A percentile compares a stretch with the other conserved stretches of the same genome.
phyloP scores from a whole-genome alignment of 2,888 invertebrate species.

The Coremacera marginata region DNA sequence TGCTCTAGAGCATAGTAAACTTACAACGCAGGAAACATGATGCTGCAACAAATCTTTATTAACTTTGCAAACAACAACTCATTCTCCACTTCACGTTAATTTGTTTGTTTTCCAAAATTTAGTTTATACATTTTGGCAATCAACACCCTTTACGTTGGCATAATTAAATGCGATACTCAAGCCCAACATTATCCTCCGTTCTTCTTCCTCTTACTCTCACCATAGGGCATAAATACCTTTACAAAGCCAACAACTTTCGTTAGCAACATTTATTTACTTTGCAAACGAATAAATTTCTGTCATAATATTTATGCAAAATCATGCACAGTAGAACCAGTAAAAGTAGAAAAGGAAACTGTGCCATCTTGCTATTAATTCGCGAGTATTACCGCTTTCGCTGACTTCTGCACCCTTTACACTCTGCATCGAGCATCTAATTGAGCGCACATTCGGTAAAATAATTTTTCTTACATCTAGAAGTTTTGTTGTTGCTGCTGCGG shows the following conservation, averaged over 20 bases:
- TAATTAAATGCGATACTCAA: not conserved
- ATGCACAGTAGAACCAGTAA: conserved; percentile 29
- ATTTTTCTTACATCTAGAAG: no score
- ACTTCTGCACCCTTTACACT: no score
- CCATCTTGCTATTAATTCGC: not conserved
- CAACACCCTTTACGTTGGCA: not conserved
- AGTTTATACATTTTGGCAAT: conserved; percentile 12
- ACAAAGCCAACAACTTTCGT: not conserved
- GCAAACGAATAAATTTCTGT: conserved; percentile 23
- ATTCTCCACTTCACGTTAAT: not conserved
- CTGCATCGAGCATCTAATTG: no score
- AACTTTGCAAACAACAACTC: not conserved
- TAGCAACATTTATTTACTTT: conserved; percentile 25
- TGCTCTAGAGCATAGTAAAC: no score
- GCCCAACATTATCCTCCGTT: not conserved
- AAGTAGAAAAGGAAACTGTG: not conserved
- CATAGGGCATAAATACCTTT: not conserved
- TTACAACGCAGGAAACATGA: no score
- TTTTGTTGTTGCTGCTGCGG: not conserved
- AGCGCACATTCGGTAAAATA: no score
- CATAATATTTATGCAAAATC: conserved; percentile 36
- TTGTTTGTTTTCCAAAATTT: not conserved
- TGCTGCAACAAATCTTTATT: no score
- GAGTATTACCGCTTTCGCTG: no score
- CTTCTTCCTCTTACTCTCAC: no score